Evolutionary conservation across 2,797 vertebrate genomes (phyloP).

Genomic region (Rhadinocentrus ornatus): DNA sequence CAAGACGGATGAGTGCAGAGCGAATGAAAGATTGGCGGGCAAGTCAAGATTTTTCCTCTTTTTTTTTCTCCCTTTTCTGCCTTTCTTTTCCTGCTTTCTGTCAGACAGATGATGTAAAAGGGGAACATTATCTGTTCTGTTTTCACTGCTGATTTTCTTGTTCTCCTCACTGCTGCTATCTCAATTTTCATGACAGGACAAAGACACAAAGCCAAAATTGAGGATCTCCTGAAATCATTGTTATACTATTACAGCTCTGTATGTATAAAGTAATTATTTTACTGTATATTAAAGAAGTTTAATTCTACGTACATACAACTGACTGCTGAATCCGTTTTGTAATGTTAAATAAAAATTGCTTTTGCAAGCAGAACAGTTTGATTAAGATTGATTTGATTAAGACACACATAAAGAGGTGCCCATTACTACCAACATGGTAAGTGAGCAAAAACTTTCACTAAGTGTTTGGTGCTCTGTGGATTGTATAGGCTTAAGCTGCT

Average conservation of each 20-base stretch:
- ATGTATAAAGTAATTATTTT: no score
- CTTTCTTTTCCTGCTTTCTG: conserved; percentile 69
- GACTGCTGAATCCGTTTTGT: background rate
- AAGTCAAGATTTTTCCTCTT: conserved; percentile 71
- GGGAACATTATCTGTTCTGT: conserved; percentile 78
- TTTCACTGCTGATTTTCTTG: conserved; percentile 73
- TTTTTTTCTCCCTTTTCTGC: no score
- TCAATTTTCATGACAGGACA: conserved; percentile 66
- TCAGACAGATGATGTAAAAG: conserved; percentile 80
- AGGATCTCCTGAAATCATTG: conserved; percentile 10
- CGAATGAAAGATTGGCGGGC: conserved; percentile 83
- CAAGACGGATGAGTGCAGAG: conserved; percentile 80
- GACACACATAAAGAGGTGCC: conserved; percentile 17
- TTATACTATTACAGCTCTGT: background rate
- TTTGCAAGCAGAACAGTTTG: background rate
- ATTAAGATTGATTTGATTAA: no score
- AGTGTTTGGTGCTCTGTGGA: conserved; percentile 69
- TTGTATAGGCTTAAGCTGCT: conserved; percentile 59
- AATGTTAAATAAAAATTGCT: background rate
- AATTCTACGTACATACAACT: background rate
- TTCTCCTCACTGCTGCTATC: conserved; percentile 65
- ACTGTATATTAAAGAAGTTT: background rate
- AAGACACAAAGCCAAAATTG: conserved; percentile 44
- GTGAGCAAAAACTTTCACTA: conserved; percentile 67
- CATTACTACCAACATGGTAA: conserved; percentile 67